Percentiles rank a stretch among this genome's conserved stretches.
Conservation (phyloP, 1,140 invertebrate genomes). For the Pogonomyrmex californicus region DNA sequence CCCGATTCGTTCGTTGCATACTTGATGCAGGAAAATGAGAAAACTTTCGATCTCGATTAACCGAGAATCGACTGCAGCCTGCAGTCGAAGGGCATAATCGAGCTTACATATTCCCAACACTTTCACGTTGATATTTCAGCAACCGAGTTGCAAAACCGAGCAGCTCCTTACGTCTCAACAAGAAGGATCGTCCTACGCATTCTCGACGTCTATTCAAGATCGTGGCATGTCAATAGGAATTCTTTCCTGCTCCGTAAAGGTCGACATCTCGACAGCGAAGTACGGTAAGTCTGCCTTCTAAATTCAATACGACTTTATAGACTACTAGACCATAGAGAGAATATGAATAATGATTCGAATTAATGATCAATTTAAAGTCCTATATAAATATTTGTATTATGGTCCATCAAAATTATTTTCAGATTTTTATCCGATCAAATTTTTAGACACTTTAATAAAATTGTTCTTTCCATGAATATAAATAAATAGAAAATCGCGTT, state of each 20-base stretch:
- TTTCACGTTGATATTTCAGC: conserved; percentile 11
- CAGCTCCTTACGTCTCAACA: neutral
- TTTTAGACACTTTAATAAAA: too few species aligned
- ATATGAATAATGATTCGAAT: neutral
- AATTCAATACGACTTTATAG: neutral
- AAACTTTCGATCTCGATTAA: conserved; percentile 70
- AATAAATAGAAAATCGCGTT: neutral
- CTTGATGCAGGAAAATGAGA: conserved; percentile 60
- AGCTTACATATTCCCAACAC: conserved; percentile 26
- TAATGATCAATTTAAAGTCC: too few species aligned
- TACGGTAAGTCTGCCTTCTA: neutral
- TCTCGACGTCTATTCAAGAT: neutral
- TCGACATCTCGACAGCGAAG: neutral
- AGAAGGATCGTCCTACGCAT: neutral
- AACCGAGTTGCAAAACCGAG: neutral
- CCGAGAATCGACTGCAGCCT: neutral
- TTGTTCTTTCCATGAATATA: neutral
- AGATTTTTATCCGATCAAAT: too few species aligned
- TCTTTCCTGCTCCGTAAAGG: neutral
- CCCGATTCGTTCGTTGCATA: neutral
- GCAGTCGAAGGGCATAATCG: conserved; percentile 11
- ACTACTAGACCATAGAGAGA: neutral
- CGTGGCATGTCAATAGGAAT: conserved; percentile 1
- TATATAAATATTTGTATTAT: too few species aligned
- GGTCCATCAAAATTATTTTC: too few species aligned